These are phyloP conservation scores for Pteruthius melanotis DNA, from an alignment of 2,113 vertebrate genomes.

Conservation along the genomic window DNA sequence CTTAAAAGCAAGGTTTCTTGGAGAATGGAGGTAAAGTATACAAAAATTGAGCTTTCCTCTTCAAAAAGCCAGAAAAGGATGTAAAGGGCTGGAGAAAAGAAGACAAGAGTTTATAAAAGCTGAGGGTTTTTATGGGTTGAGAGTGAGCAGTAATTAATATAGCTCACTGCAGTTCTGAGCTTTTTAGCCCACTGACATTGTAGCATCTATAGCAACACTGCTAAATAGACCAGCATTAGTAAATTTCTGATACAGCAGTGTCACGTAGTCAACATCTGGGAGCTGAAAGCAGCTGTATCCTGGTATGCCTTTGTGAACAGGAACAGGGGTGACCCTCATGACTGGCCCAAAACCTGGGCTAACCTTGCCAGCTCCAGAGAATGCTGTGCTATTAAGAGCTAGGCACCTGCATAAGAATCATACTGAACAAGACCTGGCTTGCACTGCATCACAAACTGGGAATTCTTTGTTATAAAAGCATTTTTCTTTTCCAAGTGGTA, in stretches of 20 bases:
- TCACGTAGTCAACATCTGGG: background rate
- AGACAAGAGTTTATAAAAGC: background rate
- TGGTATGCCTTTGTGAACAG: background rate
- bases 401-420: background rate
- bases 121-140: background rate
- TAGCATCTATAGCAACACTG: background rate
- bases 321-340: background rate
- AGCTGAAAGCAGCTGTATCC: background rate
- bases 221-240: background rate
- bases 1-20: background rate
- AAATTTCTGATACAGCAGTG: background rate
- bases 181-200: background rate
- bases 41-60: background rate
- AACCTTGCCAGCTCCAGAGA: background rate
- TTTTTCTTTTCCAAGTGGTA: background rate
- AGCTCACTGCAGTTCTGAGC: background rate
- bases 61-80: background rate
- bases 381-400: background rate
- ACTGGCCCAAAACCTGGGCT: background rate
- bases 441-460: background rate
- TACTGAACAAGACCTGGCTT: accelerated
- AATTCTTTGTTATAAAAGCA: background rate
- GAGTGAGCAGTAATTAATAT: background rate
- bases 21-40: background rate
- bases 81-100: background rate